Evolutionary conservation across 1,140 invertebrate species (phyloP), one percentile per base, ranked within the genome.

Genomic region (Dendrolimus punctatus): DNA sequence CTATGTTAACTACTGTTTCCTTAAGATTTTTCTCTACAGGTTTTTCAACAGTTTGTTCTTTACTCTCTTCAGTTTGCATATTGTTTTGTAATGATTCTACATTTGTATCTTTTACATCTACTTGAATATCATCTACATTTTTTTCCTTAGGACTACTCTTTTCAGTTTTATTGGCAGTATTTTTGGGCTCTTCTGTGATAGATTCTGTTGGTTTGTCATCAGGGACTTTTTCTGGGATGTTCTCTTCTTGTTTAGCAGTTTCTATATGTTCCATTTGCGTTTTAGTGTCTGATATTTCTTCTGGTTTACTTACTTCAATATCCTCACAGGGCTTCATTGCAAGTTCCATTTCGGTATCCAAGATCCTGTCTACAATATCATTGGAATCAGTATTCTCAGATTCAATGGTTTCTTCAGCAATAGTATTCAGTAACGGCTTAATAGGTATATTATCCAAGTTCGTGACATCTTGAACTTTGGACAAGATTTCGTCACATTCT

Each of bases 401-500:
- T 60, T 84, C 82, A 73, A 80, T 83, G 1, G 64, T 70, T 69
- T 85, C 82, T 64, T 85, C 82, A 7, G 67, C 63, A 51, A 84
- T 84, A 23, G 79, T 52, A 49, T 77, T 76, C n/a, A 82, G 64
- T 53, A 76, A 49, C 5, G 80, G 75, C 60, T 82, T 84, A 10
- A 83, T 40, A 39, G 74, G 64, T 50, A 85, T 81, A 45, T 70
- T 84, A 39, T 82, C 80, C 54, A 84, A 63, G 58, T 85, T 85
- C 23, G 80, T 84, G 38, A 85, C 80, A 58, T 78, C 68, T 52
- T 85, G 74, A 5, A 85, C 79, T 58, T 84, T 85, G 5, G 77
- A 80, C 44, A 85, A 62, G 51, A 85, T 84, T 57, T 85, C 82
- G 55, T 78, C 79, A 61, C 82, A 85, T 68, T 85, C 80, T 53